Evolutionary conservation across 2,113 vertebrate genomes (phyloP).

Genomic region (Electrona antarctica): DNA sequence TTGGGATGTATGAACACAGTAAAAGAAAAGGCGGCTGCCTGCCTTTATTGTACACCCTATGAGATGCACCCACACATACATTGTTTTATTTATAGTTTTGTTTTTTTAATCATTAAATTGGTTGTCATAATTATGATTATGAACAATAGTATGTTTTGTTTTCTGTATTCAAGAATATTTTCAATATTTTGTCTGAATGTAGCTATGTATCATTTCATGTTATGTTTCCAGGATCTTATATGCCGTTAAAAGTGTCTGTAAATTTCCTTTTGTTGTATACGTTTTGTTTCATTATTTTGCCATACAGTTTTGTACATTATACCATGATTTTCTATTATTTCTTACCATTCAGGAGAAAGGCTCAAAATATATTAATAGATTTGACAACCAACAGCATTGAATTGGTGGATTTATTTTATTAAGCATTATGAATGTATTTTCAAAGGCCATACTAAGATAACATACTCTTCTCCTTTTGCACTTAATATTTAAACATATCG

Average conservation of each 20-base stretch:
- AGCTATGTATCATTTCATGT: background rate
- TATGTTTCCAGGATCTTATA: conserved; percentile 1
- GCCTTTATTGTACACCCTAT: background rate
- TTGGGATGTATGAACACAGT: background rate
- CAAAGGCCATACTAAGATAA: conserved; percentile 53
- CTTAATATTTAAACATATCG: conserved; percentile 59
- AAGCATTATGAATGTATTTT: conserved; percentile 66
- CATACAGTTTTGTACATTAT: conserved; percentile 14
- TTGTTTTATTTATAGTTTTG: too few species aligned
- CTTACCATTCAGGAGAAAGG: background rate
- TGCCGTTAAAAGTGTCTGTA: background rate
- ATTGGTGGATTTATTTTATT: conserved; percentile 22
- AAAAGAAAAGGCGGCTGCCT: background rate
- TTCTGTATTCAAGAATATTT: conserved; percentile 25
- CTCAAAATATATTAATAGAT: background rate
- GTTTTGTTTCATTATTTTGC: conserved; percentile 21
- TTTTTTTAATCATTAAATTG: conserved; percentile 3
- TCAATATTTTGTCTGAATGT: conserved; percentile 24
- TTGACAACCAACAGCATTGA: conserved; percentile 7
- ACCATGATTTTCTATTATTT: background rate
- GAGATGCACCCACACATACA: background rate
- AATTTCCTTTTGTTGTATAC: conserved; percentile 20
- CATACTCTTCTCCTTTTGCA: conserved; percentile 55
- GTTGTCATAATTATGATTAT: conserved; percentile 16
- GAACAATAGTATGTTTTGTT: conserved; percentile 25